Conservation (phyloP, 2,888 invertebrate genomes). For the Zelleria hepariella region DNA sequence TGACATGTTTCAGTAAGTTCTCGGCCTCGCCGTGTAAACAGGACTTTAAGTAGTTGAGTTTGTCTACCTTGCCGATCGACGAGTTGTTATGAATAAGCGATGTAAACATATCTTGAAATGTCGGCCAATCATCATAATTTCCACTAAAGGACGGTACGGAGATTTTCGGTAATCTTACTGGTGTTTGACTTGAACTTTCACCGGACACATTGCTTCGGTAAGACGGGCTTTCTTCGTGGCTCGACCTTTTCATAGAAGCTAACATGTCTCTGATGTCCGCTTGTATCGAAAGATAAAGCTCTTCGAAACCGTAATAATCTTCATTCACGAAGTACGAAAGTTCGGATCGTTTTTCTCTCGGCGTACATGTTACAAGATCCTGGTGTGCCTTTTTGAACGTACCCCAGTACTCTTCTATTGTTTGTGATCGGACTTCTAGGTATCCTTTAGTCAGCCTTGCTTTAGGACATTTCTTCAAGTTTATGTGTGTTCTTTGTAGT, state of each 20-base stretch:
- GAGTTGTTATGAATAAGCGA: slow-evolving; percentile 5
- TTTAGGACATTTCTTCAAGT: slow-evolving; percentile 14
- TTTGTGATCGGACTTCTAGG: slow-evolving; percentile 8
- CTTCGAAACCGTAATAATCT: slow-evolving; percentile 9
- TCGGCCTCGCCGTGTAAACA: slow-evolving; percentile 4
- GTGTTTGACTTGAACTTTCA: not conserved
- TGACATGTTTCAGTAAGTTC: not conserved
- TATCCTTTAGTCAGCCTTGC: slow-evolving; percentile 10
- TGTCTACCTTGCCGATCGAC: not conserved
- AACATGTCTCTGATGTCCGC: not conserved
- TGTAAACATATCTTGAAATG: slow-evolving; percentile 6
- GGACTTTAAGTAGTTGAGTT: slow-evolving; percentile 4
- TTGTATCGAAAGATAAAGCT: slow-evolving; percentile 5
- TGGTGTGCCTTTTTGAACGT: slow-evolving; percentile 8
- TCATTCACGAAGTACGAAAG: slow-evolving; percentile 11
- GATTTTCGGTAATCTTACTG: not conserved
- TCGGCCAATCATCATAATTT: slow-evolving; percentile 7
- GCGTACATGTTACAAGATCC: slow-evolving; percentile 5
- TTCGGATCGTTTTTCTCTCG: not conserved
- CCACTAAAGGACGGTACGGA: not conserved
- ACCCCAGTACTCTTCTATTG: slow-evolving; percentile 9
- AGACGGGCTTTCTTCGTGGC: not conserved
- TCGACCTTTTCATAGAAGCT: not conserved
- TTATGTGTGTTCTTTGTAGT: slow-evolving; percentile 10
- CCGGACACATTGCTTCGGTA: not conserved